Evolutionary conservation across 1,140 invertebrate species (phyloP).

Genomic region (Andrena cerasifolii): DNA sequence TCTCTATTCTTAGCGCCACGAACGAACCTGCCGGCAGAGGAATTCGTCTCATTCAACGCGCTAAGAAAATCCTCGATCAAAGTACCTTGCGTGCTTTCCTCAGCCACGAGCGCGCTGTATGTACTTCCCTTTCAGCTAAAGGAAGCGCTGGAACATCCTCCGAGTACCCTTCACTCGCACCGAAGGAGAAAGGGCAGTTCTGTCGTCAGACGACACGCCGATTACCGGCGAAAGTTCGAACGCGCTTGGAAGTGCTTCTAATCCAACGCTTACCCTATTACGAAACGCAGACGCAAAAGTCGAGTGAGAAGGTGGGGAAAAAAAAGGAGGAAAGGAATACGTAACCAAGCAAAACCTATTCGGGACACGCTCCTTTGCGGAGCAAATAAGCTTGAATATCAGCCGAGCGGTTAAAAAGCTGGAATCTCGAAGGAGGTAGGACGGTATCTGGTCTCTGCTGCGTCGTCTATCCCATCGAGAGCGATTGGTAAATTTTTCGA

Average conservation of each 20-base stretch:
- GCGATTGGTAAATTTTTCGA: background rate
- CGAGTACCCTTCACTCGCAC: background rate
- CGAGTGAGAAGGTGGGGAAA: background rate
- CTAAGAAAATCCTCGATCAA: conserved; percentile 23
- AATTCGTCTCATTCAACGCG: conserved; percentile 6
- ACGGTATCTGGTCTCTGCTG: too few species aligned
- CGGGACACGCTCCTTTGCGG: background rate
- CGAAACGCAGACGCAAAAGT: background rate
- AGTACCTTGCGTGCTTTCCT: background rate
- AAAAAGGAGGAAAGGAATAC: background rate
- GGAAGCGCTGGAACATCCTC: too few species aligned
- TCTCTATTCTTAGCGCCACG: conserved; percentile 4
- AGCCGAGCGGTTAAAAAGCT: background rate
- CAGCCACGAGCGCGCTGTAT: background rate
- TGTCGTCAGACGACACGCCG: background rate
- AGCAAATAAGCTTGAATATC: background rate
- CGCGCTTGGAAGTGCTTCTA: too few species aligned
- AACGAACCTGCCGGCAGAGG: conserved; percentile 4
- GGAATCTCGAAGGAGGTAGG: background rate
- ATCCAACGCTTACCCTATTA: conserved; percentile 4
- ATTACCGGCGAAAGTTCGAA: background rate
- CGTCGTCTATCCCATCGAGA: background rate
- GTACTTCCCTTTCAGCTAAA: too few species aligned
- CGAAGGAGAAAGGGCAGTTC: too few species aligned
- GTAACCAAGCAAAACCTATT: background rate